phyloP scores from a whole-genome alignment of 1,140 invertebrate genomes.

The Halictus rubicundus region DNA sequence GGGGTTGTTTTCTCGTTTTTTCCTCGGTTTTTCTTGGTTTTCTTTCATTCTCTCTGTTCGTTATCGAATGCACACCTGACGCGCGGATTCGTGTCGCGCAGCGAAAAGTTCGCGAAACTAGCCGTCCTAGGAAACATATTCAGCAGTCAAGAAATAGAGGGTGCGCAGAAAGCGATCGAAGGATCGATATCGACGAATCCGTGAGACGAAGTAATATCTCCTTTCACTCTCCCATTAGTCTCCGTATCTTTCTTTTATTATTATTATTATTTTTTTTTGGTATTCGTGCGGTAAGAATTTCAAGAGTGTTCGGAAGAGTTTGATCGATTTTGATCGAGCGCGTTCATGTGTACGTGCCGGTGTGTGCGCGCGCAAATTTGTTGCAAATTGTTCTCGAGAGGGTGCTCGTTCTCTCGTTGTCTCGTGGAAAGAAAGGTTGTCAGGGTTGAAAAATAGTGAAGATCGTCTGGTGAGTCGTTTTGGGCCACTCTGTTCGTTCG shows the following conservation, averaged over 20 bases:
- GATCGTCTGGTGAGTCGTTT: conserved; percentile 1
- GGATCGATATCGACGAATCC: conserved; percentile 55
- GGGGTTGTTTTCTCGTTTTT: conserved; percentile 3
- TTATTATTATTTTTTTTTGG: background rate
- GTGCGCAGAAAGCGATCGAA: conserved; percentile 53
- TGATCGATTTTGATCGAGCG: conserved; percentile 8
- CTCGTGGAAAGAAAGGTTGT: conserved; percentile 1
- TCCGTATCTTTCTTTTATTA: background rate
- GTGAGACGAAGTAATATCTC: conserved; percentile 48
- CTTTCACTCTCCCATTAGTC: background rate
- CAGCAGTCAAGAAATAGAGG: conserved; percentile 49
- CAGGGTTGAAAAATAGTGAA: background rate
- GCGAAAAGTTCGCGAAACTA: conserved; percentile 67
- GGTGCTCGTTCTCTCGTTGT: conserved; percentile 13
- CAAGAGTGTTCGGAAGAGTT: conserved; percentile 6
- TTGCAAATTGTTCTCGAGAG: background rate
- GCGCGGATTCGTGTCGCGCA: conserved; percentile 50
- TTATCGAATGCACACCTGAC: too few species aligned
- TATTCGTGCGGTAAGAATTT: background rate
- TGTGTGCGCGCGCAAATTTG: conserved; percentile 16
- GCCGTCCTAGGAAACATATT: conserved; percentile 66
- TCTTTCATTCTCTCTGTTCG: background rate
- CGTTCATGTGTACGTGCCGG: background rate
- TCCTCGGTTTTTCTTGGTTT: too few species aligned
- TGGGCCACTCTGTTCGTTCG: conserved; percentile 11